Base-by-base conservation (phyloP, 2,888 invertebrate species). In the Phalera bucephala region DNA sequence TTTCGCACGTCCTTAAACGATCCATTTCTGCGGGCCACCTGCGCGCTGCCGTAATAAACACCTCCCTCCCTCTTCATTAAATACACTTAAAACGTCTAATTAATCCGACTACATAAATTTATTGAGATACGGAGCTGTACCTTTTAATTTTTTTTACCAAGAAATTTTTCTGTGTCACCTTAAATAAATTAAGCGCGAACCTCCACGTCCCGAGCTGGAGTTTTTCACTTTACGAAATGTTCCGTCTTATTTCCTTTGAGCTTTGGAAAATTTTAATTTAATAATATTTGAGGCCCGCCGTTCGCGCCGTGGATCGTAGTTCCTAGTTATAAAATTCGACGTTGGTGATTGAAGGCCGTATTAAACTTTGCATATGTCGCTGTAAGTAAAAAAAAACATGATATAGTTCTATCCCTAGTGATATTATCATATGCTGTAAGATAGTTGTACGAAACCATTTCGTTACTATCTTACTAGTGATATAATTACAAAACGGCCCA, bases 31-130 rank as follows among this genome's bases (percentile, higher is more conserved):
- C 14, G 29, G 40, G 33, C 45, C 62, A 61, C 39, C 54, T 57
- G 58, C 34, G 58, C 35, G 6, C 52, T 34, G 19, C 32, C 35
- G 31, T 52, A 46, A 63, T 69, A 67, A 63, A 64, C 55, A 57
- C 53, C 46, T 46, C 42, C 41, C 42, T 28, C 36, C 38, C 36
- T 47, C 38, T 53, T 53, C 64, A 63, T 71, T 69, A 75, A 73
- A 59, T 50, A 61, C 52, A 59, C 57, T 66, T 68, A 65, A 62
- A 55, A 55, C 52, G 53, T 53, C 59, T 67, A 70, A 72, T 75
- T 76, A 72, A 72, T 68, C 63, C 47, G 35, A 52, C 52, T 33
- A 58, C 72, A 72, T 73, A 65, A 73, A 74, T 75, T 65, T 74
- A 72, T 72, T 61, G 57, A 48, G 53, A 57, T 59, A 54, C 52